phyloP scores from a whole-genome alignment of 2,888 invertebrate species.

The Eretmocerus hayati region DNA sequence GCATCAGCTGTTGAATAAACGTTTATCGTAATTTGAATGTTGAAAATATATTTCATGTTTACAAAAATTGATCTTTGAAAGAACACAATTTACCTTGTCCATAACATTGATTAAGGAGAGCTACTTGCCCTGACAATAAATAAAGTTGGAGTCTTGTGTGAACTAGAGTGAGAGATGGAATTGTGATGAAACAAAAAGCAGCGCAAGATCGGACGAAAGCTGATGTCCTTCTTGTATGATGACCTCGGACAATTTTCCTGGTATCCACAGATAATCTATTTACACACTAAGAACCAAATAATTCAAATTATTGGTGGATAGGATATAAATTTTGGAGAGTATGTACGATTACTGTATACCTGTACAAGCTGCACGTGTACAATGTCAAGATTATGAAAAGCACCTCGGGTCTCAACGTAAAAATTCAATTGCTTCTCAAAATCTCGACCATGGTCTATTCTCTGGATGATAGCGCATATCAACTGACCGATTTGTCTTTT shows the following conservation, averaged over 20 bases:
- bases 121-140: slow-evolving; percentile 80
- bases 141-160: slow-evolving; percentile 76
- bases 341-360: slow-evolving; percentile 48
- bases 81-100: slow-evolving; percentile 73
- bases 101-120: slow-evolving; percentile 80
- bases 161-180: slow-evolving; percentile 86
- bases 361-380: slow-evolving; percentile 82
- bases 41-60: background rate
- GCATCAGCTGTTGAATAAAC: slow-evolving; percentile 67
- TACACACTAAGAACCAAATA: slow-evolving; percentile 57
- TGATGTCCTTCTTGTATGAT: slow-evolving; percentile 72
- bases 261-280: slow-evolving; percentile 70
- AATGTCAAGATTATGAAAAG: slow-evolving; percentile 84
- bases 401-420: slow-evolving; percentile 85
- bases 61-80: background rate
- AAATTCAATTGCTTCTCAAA: slow-evolving; percentile 88
- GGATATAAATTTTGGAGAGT: slow-evolving; percentile 1
- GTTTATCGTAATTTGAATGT: background rate
- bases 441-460: slow-evolving; percentile 76
- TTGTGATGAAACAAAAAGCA: slow-evolving; percentile 92
- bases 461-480: slow-evolving; percentile 71
- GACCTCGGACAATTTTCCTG: slow-evolving; percentile 61
- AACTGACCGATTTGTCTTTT: slow-evolving; percentile 76
- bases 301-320: background rate
- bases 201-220: slow-evolving; percentile 90